A percentile compares a stretch with the other conserved stretches of the same genome.
Evolutionary conservation across 1,140 invertebrate species (phyloP).

Genomic region (Octopus bimaculoides): DNA sequence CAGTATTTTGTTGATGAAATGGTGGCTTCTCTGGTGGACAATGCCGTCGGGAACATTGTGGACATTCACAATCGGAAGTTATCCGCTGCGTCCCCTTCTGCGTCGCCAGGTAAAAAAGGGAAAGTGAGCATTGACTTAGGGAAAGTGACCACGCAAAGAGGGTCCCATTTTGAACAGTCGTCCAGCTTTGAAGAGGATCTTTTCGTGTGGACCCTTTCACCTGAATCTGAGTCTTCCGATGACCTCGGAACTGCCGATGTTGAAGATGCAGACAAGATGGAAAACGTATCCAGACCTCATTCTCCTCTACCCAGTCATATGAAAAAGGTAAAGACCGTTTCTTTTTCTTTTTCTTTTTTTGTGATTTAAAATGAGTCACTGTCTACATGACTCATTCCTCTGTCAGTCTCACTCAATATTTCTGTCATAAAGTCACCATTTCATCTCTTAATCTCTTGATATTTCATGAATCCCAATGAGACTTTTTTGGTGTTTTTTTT

Average conservation of each 20-base stretch:
- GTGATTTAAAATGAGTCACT: no score
- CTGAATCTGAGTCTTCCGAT: not conserved
- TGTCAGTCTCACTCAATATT: no score
- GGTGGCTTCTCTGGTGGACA: slow-evolving; percentile 40
- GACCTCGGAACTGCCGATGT: slow-evolving; percentile 62
- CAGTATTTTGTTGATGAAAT: slow-evolving; percentile 28
- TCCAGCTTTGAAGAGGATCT: not conserved
- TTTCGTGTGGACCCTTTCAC: not conserved
- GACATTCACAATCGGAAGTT: slow-evolving; percentile 32
- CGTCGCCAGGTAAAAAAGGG: not conserved
- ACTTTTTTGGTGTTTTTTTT: no score
- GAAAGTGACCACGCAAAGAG: not conserved
- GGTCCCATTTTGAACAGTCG: not conserved
- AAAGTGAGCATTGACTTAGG: not conserved
- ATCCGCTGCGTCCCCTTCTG: no score
- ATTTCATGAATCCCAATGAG: no score
- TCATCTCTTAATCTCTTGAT: no score
- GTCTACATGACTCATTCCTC: no score
- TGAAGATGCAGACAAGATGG: slow-evolving; percentile 30
- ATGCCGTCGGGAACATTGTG: slow-evolving; percentile 48
- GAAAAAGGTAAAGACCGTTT: slow-evolving; percentile 8
- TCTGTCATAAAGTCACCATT: no score
- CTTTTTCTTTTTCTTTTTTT: no score
- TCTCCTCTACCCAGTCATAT: slow-evolving; percentile 65
- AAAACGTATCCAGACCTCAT: slow-evolving; percentile 31